A percentile compares a stretch with the other conserved stretches of the same genome.
phyloP scores from a whole-genome alignment of 2,888 invertebrate genomes.

The Punctoribates punctum region DNA sequence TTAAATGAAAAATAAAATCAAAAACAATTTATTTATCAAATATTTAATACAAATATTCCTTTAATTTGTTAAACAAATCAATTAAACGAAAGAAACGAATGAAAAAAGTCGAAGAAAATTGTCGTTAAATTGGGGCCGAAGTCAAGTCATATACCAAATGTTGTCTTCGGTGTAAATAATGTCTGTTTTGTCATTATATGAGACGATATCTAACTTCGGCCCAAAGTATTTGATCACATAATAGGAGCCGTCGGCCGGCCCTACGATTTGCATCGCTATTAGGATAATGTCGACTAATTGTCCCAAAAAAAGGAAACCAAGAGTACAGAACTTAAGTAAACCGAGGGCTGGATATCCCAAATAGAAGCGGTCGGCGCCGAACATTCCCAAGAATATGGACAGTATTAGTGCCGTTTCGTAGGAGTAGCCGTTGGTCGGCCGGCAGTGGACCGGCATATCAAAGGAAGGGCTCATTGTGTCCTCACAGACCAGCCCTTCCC shows the following conservation, averaged over 20 bases:
- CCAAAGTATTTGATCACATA: conserved; percentile 92
- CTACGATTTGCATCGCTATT: conserved; percentile 89
- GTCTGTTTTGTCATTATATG: background rate
- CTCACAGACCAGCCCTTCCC: conserved; percentile 71
- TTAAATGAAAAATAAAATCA: no score
- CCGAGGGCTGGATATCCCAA: conserved; percentile 95
- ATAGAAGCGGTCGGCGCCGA: conserved; percentile 95
- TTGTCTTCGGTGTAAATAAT: background rate
- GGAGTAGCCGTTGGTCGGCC: conserved; percentile 94
- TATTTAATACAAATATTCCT: no score
- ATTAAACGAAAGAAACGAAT: no score
- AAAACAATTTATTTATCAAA: no score
- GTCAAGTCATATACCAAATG: conserved; percentile 4
- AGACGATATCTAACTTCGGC: conserved; percentile 62
- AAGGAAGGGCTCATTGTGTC: conserved; percentile 61
- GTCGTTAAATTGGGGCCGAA: no score
- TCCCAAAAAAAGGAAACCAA: conserved; percentile 91
- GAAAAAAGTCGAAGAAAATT: no score
- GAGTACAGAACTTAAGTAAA: conserved; percentile 75
- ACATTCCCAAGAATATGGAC: conserved; percentile 96
- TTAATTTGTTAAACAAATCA: no score
- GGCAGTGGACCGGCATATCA: conserved; percentile 75
- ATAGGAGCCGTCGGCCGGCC: conserved; percentile 89
- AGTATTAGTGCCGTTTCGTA: conserved; percentile 85
- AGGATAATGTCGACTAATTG: conserved; percentile 91